Evolutionary conservation across 2,888 invertebrate genomes (phyloP).

Genomic region (Dichetophora obliterata): DNA sequence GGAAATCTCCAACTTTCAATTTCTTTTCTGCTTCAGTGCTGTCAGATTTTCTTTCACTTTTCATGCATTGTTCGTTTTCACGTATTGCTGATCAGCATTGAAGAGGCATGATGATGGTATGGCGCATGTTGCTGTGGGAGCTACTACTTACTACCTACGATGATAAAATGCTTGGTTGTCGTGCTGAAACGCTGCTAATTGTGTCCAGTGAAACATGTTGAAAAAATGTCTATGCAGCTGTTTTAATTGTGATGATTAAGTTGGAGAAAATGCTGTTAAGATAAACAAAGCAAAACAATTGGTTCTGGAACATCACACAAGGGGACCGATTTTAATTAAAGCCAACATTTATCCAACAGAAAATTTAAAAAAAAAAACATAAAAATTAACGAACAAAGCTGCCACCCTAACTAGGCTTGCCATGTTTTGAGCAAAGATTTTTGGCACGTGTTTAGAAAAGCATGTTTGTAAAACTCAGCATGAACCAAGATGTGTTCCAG

Average conservation of each 20-base stretch:
- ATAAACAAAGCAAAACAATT: neutral
- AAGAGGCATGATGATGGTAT: neutral
- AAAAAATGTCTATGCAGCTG: neutral
- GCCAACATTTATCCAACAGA: neutral
- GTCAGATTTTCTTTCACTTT: slow-evolving; percentile 5
- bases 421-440: too few relatives aligned
- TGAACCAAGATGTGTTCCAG: too few relatives aligned
- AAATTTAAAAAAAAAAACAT: too few relatives aligned
- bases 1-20: neutral
- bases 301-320: slow-evolving; percentile 8
- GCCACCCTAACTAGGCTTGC: too few relatives aligned
- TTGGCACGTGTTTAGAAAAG: too few relatives aligned
- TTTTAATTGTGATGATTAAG: neutral
- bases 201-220: slow-evolving; percentile 7
- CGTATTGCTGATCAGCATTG: slow-evolving; percentile 3
- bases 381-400: too few relatives aligned
- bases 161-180: neutral
- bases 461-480: too few relatives aligned
- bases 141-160: neutral
- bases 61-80: neutral
- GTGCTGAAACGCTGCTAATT: slow-evolving; percentile 1
- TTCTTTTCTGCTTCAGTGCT: slow-evolving; percentile 25
- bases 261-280: neutral
- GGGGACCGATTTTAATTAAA: neutral
- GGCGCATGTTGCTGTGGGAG: neutral